Percentiles rank a stretch among this genome's conserved stretches.
phyloP scores from a whole-genome alignment of 2,797 vertebrate genomes.

The Oreonectes daqikongensis region DNA sequence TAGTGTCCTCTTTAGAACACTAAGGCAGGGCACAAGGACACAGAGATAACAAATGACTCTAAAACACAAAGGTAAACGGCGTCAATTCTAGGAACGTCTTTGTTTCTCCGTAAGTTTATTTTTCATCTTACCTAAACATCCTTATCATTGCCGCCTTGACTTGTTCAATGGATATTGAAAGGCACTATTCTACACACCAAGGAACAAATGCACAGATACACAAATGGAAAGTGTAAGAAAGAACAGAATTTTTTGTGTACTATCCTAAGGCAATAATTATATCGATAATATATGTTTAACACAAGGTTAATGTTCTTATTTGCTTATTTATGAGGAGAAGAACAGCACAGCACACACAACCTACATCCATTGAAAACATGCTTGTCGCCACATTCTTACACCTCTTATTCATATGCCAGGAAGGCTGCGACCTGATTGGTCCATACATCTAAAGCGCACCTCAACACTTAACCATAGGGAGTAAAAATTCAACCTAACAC shows the following conservation, averaged over 20 bases:
- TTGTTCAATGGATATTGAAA: background rate
- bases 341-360: too few relatives aligned
- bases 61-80: constrained; percentile 8
- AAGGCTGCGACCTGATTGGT: background rate
- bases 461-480: background rate
- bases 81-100: background rate
- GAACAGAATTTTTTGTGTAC: background rate
- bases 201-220: background rate
- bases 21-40: constrained; percentile 18
- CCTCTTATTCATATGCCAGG: background rate
- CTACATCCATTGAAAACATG: too few relatives aligned
- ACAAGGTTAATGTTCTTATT: background rate
- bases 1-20: constrained; percentile 21
- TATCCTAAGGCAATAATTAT: background rate
- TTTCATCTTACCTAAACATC: background rate
- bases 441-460: background rate
- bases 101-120: background rate
- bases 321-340: background rate
- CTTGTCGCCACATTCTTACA: too few relatives aligned
- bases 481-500: background rate
- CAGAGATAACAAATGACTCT: background rate
- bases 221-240: background rate
- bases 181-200: background rate
- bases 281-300: background rate
- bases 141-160: background rate